phyloP scores from a whole-genome alignment of 1,140 invertebrate species.

The Gerris buenoi region DNA sequence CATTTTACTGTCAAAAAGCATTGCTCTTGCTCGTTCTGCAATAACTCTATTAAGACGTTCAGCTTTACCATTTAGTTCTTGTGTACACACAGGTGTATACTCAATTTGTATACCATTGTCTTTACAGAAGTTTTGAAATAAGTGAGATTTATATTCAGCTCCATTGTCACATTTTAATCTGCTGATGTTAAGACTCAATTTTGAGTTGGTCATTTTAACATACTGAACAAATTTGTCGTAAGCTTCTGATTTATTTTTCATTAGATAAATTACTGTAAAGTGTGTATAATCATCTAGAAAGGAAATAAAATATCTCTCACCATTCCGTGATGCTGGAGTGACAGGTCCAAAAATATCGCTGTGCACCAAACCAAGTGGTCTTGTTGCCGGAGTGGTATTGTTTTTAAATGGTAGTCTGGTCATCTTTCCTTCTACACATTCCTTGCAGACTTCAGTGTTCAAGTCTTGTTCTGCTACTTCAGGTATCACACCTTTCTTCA shows the following conservation, averaged over 20 bases:
- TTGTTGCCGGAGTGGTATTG: not conserved
- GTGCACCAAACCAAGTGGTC: not conserved
- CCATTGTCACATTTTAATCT: not conserved
- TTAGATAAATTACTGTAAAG: not conserved
- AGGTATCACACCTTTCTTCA: not conserved
- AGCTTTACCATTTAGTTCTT: conserved; percentile 27
- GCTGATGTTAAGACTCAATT: not conserved
- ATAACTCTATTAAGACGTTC: conserved; percentile 28
- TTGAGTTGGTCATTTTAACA: not conserved
- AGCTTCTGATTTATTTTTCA: not conserved
- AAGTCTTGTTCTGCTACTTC: not conserved
- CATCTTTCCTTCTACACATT: not conserved
- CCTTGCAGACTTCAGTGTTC: not conserved
- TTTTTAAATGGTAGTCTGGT: not conserved
- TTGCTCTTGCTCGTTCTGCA: conserved; percentile 21
- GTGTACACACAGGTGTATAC: conserved; percentile 23
- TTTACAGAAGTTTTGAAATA: conserved; percentile 18
- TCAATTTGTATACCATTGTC: conserved; percentile 24
- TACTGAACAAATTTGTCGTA: not conserved
- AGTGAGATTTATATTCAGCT: conserved; percentile 3
- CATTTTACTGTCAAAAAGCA: conserved; percentile 23
- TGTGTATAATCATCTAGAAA: not conserved
- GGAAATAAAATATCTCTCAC: not conserved
- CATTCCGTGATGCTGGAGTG: not conserved
- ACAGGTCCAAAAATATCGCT: not conserved